Evolutionary conservation across 2,888 invertebrate species (phyloP), one percentile per base, ranked within the genome.

Genomic region (Cactoblastis cactorum): DNA sequence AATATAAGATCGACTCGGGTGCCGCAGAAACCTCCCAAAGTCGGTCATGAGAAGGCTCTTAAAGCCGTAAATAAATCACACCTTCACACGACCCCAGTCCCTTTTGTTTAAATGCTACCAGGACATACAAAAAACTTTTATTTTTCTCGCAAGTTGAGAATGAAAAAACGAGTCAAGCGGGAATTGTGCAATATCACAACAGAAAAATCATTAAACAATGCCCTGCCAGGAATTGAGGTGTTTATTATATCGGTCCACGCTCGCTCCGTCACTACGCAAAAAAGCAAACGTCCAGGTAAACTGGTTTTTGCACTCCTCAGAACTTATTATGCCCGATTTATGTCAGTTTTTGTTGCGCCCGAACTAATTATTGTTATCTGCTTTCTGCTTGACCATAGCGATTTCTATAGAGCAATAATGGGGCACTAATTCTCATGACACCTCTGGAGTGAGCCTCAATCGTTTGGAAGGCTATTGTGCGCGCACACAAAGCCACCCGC

Each of bases 91-190:
- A 79, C 69, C 74, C 67, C 67, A 73, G 77, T 59, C 71, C 77
- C 83, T 83, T 83, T 88, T 88, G 87, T 89, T 89, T 89, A 89
- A 87, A 80, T 74, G 87, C 88, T 88, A 87, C 88, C 83, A 88
- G 77, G 75, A 71, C 76, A 74, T 75, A 82, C 79, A 84, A 80
- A 86, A n/a, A 84, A 81, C 79, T 78, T 77, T 76, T 79, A 80
- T 83, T 78, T 78, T 80, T 80, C 83, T 79, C 72, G 74, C 82
- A 79, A 79, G 75, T 69, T 69, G 65, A 65, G 65, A 60, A 69
- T 66, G 77, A 78, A 85, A 87, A 81, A 81, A 71, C 53, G 61
- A 74, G 73, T 71, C 78, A 74, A 72, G 61, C 79, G 63, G 75
- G 77, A 74, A 83, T 89, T 89, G 88, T 87, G 87, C 88, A 89